A percentile compares a stretch with the other conserved stretches of the same genome.
Conservation (phyloP, 2,797 vertebrate species). For the Sylvilagus floridanus region DNA sequence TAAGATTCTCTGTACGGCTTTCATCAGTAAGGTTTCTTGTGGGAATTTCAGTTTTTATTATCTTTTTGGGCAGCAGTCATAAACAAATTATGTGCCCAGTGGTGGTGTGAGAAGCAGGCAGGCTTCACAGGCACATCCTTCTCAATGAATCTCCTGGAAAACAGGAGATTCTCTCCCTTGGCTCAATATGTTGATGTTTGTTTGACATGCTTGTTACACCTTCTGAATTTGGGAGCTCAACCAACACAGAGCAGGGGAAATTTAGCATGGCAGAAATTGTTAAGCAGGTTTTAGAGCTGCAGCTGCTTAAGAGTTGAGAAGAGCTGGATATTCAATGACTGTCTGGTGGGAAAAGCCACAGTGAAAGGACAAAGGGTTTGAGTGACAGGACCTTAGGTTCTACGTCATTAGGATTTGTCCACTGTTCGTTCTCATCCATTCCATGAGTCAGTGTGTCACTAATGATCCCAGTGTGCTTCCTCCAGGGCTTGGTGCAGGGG, state of each 20-base stretch:
- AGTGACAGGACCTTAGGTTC: not conserved
- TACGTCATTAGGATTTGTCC: not conserved
- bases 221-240: not conserved
- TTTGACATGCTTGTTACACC: not conserved
- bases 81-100: not conserved
- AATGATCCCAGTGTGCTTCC: not conserved
- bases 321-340: not conserved
- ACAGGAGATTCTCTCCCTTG: constrained; percentile 1
- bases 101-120: not conserved
- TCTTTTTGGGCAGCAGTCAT: not conserved
- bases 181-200: not conserved
- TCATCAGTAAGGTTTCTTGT: not conserved
- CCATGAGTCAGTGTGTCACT: not conserved
- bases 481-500: not conserved
- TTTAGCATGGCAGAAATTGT: not conserved
- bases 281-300: not conserved
- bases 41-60: not conserved
- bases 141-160: not conserved
- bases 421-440: not conserved
- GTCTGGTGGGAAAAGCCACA: not conserved
- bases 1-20: not conserved
- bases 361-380: not conserved
- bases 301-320: not conserved
- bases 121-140: not conserved
- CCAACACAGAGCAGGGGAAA: not conserved